These are phyloP conservation scores for Andrena fulva DNA, from an alignment of 2,888 invertebrate genomes.

Conservation along the genomic window DNA sequence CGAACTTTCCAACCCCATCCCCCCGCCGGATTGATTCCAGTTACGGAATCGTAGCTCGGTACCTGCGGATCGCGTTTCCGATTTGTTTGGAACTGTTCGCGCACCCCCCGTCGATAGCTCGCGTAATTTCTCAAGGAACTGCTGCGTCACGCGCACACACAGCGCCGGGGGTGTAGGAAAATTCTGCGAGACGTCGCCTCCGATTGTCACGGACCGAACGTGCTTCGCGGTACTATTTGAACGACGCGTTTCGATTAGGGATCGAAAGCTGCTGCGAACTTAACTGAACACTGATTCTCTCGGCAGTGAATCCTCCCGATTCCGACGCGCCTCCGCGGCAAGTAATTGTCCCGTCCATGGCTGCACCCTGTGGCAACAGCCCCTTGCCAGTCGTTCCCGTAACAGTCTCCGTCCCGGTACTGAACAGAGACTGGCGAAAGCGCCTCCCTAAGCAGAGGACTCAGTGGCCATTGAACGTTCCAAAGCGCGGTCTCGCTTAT, in stretches of 20 bases:
- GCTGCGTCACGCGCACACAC: not conserved
- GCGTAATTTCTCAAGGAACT: constrained; percentile 19
- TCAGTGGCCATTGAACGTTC: constrained; percentile 17
- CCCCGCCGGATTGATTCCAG: constrained; percentile 37
- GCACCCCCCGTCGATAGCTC: not conserved
- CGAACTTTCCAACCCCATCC: constrained; percentile 43
- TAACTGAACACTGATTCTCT: too few species aligned
- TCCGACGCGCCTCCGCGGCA: too few species aligned
- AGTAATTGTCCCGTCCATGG: too few species aligned
- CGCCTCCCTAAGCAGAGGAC: not conserved
- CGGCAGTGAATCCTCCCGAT: too few species aligned
- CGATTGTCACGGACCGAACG: not conserved
- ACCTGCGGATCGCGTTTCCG: not conserved
- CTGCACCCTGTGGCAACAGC: too few species aligned
- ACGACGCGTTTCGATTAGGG: too few species aligned
- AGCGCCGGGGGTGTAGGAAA: not conserved
- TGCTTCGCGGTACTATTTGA: not conserved
- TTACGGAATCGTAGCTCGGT: constrained; percentile 31
- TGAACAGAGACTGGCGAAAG: not conserved
- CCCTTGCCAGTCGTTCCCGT: not conserved
- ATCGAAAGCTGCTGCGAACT: too few species aligned
- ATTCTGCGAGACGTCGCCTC: not conserved
- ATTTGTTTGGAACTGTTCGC: constrained; percentile 33
- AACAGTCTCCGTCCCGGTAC: not conserved
- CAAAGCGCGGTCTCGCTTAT: constrained; percentile 40